phyloP scores from a whole-genome alignment of 2,113 vertebrate species.

The Thalassarche chlororhynchos region DNA sequence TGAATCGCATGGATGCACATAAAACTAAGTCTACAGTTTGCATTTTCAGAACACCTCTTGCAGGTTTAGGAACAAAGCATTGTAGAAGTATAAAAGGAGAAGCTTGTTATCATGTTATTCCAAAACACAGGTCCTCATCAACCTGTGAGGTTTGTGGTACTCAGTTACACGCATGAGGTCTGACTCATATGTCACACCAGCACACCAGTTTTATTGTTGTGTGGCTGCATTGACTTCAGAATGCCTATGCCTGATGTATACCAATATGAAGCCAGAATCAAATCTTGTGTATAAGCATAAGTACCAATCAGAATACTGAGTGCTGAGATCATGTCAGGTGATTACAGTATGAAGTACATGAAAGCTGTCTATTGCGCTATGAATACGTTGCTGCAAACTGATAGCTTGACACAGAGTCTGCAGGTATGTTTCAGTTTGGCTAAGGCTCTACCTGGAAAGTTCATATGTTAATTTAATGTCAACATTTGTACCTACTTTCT shows the following conservation, averaged over 20 bases:
- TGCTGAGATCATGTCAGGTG: neutral
- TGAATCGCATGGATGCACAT: neutral
- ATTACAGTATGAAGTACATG: neutral
- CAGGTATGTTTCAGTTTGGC: neutral
- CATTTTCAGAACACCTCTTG: neutral
- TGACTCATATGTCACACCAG: neutral
- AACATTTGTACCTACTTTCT: neutral
- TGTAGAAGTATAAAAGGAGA: neutral
- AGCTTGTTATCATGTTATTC: neutral
- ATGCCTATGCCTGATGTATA: neutral
- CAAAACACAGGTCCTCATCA: neutral
- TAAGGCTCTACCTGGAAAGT: neutral
- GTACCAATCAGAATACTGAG: neutral
- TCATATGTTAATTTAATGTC: neutral
- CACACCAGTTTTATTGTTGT: neutral
- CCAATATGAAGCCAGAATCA: neutral
- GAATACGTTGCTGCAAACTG: neutral
- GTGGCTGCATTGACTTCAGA: neutral
- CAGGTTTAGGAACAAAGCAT: neutral
- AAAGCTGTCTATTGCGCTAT: neutral
- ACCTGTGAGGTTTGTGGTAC: neutral
- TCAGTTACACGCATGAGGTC: rapidly evolving
- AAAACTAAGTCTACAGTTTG: neutral
- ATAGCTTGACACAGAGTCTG: neutral
- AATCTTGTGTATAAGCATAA: neutral